Percentiles rank a stretch among this genome's conserved stretches.
Evolutionary conservation across 2,888 invertebrate species (phyloP).

Genomic region (Scrobipalpa costella): DNA sequence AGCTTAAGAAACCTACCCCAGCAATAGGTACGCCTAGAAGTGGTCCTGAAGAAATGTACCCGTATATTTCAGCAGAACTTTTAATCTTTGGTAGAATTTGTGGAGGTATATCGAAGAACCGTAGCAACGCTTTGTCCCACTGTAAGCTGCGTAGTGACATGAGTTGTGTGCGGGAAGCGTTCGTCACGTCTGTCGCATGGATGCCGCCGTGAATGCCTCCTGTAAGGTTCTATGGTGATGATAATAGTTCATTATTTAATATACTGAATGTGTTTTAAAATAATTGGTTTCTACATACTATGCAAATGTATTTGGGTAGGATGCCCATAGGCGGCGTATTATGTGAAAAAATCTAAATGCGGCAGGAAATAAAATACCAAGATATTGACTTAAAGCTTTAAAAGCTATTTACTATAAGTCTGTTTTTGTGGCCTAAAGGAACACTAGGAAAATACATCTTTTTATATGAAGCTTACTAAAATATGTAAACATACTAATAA

Average conservation of each 20-base stretch:
- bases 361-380: background rate
- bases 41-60: slow-evolving; percentile 86
- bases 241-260: slow-evolving; percentile 32
- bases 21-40: slow-evolving; percentile 92
- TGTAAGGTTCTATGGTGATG: slow-evolving; percentile 76
- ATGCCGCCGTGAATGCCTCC: slow-evolving; percentile 80
- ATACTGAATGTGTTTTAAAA: too few species aligned
- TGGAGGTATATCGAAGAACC: slow-evolving; percentile 93
- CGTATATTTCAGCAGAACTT: slow-evolving; percentile 96
- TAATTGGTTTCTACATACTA: too few species aligned
- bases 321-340: too few species aligned
- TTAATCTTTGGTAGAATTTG: slow-evolving; percentile 93
- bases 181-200: slow-evolving; percentile 97
- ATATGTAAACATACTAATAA: background rate
- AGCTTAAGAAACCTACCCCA: slow-evolving; percentile 83
- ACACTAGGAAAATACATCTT: too few species aligned
- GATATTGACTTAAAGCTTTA: background rate
- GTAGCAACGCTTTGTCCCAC: slow-evolving; percentile 94
- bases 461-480: too few species aligned
- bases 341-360: too few species aligned
- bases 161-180: slow-evolving; percentile 97
- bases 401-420: too few species aligned
- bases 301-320: too few species aligned
- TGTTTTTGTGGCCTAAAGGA: too few species aligned
- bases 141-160: slow-evolving; percentile 94